Evolutionary conservation across 2,113 vertebrate genomes (phyloP).

Genomic region (Indicator maculatus): DNA sequence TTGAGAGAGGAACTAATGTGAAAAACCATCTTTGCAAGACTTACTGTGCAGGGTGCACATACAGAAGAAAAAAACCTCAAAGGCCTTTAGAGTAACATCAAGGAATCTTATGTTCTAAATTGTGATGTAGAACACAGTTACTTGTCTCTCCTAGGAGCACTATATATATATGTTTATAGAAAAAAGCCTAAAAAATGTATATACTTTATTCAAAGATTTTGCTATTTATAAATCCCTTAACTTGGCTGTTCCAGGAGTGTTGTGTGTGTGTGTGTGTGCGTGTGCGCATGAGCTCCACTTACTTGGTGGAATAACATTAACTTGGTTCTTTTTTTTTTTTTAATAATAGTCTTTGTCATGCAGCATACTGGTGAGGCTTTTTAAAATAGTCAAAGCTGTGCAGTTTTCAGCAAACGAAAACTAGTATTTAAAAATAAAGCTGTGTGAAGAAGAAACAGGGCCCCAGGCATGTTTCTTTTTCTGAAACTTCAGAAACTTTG

Average conservation of each 20-base stretch:
- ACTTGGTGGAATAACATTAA: slow-evolving; percentile 21
- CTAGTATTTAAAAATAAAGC: slow-evolving; percentile 67
- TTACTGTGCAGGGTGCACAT: slow-evolving; percentile 55
- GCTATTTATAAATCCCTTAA: slow-evolving; percentile 81
- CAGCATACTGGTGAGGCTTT: slow-evolving; percentile 56
- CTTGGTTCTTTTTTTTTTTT: slow-evolving; percentile 60
- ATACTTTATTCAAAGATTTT: slow-evolving; percentile 82
- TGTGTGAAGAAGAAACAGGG: slow-evolving; percentile 52
- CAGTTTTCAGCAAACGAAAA: slow-evolving; percentile 51
- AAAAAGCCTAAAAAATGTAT: slow-evolving; percentile 77
- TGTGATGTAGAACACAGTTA: slow-evolving; percentile 65
- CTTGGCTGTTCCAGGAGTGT: slow-evolving; percentile 53
- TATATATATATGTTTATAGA: slow-evolving; percentile 80
- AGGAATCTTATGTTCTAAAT: slow-evolving; percentile 68
- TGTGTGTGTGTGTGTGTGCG: neutral
- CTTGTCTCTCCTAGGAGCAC: slow-evolving; percentile 73
- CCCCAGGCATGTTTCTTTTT: slow-evolving; percentile 56
- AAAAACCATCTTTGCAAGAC: slow-evolving; percentile 50
- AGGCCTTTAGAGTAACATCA: slow-evolving; percentile 71
- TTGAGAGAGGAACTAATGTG: slow-evolving; percentile 37
- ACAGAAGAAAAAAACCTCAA: slow-evolving; percentile 23
- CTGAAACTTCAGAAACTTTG: slow-evolving; percentile 26
- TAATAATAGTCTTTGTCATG: slow-evolving; percentile 55
- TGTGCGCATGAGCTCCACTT: neutral
- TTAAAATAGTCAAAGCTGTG: slow-evolving; percentile 63